Evolutionary conservation across 2,113 vertebrate genomes (phyloP).

Genomic region (Mastomys coucha): DNA sequence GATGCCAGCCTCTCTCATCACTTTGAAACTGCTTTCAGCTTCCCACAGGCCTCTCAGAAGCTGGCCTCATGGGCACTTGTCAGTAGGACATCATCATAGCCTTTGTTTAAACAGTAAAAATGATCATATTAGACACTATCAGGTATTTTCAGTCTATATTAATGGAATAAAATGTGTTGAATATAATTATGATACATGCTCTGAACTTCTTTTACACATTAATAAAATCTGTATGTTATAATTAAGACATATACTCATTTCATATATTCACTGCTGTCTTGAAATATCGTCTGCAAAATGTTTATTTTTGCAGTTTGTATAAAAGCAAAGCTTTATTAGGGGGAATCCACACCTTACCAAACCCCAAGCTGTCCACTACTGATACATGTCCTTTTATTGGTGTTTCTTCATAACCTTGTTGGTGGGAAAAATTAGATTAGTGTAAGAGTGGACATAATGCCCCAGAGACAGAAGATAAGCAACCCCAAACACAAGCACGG

Average conservation of each 20-base stretch:
- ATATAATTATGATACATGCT: conserved; percentile 21
- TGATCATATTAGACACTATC: conserved; percentile 60
- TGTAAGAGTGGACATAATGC: not conserved
- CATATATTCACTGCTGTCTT: not conserved
- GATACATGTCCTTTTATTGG: not conserved
- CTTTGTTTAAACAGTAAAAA: conserved; percentile 70
- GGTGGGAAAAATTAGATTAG: not conserved
- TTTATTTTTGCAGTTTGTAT: not conserved
- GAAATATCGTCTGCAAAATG: conserved; percentile 9
- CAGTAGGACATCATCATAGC: conserved; percentile 65
- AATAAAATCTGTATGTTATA: conserved; percentile 54
- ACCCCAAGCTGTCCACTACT: not conserved
- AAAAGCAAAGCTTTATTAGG: not conserved
- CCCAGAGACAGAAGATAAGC: not conserved
- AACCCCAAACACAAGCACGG: not conserved
- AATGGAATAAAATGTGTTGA: conserved; percentile 57
- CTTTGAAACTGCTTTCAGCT: conserved; percentile 79
- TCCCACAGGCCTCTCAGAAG: conserved; percentile 59
- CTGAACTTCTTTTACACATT: conserved; percentile 22
- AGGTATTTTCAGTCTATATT: conserved; percentile 64
- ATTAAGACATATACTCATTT: conserved; percentile 36
- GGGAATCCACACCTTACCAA: not conserved
- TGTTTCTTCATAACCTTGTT: not conserved
- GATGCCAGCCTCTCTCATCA: conserved; percentile 23
- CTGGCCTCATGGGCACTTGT: conserved; percentile 58